Conservation (phyloP, 2,797 vertebrate genomes). For the Halcyon badia region DNA sequence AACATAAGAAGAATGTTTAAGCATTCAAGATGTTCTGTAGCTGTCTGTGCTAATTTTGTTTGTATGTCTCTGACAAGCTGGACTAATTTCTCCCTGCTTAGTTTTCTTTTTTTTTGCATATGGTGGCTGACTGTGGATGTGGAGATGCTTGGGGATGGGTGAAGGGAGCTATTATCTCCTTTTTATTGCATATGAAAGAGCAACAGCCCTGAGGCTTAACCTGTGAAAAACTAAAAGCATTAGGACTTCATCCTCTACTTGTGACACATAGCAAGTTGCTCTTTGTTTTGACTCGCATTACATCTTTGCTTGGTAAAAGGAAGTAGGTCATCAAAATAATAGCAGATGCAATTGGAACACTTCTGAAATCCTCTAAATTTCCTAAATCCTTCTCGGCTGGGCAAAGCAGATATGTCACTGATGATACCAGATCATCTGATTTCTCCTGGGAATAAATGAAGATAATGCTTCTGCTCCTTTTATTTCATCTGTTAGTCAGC, state of each 20-base stretch:
- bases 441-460: neutral
- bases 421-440: neutral
- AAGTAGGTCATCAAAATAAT: slow-evolving; percentile 27
- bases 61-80: neutral
- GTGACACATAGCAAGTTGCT: neutral
- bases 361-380: neutral
- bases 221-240: neutral
- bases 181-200: neutral
- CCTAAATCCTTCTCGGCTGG: neutral
- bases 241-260: neutral
- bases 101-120: neutral
- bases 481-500: neutral
- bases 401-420: neutral
- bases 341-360: neutral
- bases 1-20: neutral
- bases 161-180: neutral
- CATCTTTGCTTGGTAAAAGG: neutral
- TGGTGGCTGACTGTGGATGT: neutral
- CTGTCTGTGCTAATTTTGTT: neutral
- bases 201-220: neutral
- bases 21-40: neutral
- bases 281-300: neutral
- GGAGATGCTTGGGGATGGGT: neutral
- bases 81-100: neutral
- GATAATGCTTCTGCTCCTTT: neutral